phyloP scores from a whole-genome alignment of 2,797 vertebrate genomes.

The Cryptoblepharus egeriae region DNA sequence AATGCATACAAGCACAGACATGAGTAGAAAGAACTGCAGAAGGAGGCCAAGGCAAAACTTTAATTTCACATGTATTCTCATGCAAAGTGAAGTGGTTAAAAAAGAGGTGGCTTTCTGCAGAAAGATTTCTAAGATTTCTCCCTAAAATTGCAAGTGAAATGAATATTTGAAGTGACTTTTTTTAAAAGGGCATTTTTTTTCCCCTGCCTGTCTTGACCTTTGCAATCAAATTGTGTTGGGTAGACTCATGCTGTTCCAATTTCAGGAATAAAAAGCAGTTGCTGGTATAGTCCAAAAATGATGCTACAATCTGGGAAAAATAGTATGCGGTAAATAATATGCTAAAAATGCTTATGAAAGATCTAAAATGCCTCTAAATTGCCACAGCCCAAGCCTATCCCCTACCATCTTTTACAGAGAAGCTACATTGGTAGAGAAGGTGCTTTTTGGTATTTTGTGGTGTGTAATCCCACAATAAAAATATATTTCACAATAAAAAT shows the following conservation, averaged over 20 bases:
- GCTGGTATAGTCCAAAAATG: background rate
- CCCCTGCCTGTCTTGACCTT: no score
- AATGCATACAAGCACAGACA: constrained; percentile 1
- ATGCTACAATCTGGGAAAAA: background rate
- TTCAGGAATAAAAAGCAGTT: background rate
- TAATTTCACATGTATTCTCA: background rate
- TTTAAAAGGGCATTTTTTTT: no score
- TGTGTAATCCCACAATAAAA: no score
- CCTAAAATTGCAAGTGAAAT: background rate
- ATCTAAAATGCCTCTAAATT: background rate
- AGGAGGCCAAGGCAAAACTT: background rate
- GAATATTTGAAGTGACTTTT: background rate
- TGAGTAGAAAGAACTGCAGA: background rate
- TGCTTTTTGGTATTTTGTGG: no score
- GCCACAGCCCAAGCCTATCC: no score
- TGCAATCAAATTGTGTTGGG: no score
- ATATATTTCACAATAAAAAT: no score
- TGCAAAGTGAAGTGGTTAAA: background rate
- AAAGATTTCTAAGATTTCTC: background rate
- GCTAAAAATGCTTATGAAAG: background rate
- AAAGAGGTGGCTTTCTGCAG: background rate
- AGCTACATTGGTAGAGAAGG: no score
- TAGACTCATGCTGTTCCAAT: background rate
- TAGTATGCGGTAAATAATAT: background rate
- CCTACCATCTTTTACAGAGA: no score